Base-by-base conservation (phyloP, 2,113 vertebrate genomes). In the Laticauda laticaudata region DNA sequence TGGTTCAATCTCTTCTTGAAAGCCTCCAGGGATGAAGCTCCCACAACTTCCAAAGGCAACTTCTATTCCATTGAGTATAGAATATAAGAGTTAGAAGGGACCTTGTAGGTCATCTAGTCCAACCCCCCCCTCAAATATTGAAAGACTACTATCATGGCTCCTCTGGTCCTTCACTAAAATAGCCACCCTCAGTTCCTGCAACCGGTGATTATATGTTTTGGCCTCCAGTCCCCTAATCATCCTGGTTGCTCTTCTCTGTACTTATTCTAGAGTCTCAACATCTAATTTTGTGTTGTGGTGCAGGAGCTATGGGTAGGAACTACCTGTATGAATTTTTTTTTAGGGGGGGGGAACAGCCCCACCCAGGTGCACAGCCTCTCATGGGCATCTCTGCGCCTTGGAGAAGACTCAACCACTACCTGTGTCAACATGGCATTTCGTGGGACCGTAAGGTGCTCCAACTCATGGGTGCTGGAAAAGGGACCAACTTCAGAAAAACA, bases 71-170 rank as follows among this genome's bases (percentile, higher is more conserved):
- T 45, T 45, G 45, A 45, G 45, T 45, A 45, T 45, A 45, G 45
- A 45, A 45, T 45, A 5, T 5, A 45, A 45, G 45, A 45, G 53
- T 3, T 54, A 3, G 14, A 54, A 54, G 53, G 53, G 53, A 54
- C 53, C 12, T 54, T 15, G 53, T 0, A 15, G 53, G 53, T 54
- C 12, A 3, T 54, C 53, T 54, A 54, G 53, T 55, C 48, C 48
- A 51, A 51, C 48, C 48, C 48, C 4, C 3, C 59, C 59, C 59
- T 12, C 3, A 64, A 5, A 64, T 64, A 64, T 0, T 64, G 59
- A 0, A 29, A 64, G 0, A 0, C 3, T 29, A 26, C 59, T 64
- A 2, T 4, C 10, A 0, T 61, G 9, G 11, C 59, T 0, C 8
- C 57, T 8, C 23, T 24, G 1, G 0, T 1, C 3, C 57, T 61